These are phyloP conservation scores for Cosmopolites sordidus DNA, from an alignment of 2,888 invertebrate species.

Conservation along the genomic window DNA sequence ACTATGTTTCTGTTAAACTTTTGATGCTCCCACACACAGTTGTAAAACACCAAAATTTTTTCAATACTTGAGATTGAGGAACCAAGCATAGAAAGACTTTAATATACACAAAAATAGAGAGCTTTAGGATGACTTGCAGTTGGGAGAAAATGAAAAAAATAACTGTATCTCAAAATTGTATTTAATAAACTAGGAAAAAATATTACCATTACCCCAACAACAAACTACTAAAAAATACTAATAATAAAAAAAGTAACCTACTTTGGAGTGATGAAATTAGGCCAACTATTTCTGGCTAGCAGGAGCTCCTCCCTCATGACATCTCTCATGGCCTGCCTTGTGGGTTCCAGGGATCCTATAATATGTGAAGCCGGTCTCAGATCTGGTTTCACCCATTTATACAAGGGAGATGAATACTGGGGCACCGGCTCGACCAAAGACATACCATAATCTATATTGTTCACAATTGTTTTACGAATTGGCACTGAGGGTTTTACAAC, in stretches of 20 bases:
- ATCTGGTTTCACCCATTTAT: slow-evolving; percentile 39
- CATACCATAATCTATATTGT: slow-evolving; percentile 34
- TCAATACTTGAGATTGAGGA: no score
- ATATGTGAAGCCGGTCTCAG: slow-evolving; percentile 35
- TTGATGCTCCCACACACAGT: no score
- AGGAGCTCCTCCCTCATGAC: slow-evolving; percentile 32
- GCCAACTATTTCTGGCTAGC: slow-evolving; percentile 32
- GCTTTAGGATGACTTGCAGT: no score
- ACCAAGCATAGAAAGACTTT: no score
- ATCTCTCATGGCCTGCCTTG: slow-evolving; percentile 34
- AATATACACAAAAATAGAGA: no score
- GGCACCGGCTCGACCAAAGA: slow-evolving; percentile 23
- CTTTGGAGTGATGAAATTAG: slow-evolving; percentile 32
- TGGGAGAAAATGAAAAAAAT: no score
- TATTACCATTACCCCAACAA: not conserved
- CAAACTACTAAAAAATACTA: not conserved
- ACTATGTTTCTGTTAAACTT: no score
- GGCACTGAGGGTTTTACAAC: slow-evolving; percentile 24
- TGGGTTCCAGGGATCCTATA: slow-evolving; percentile 35
- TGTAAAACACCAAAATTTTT: no score
- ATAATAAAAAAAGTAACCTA: slow-evolving; percentile 20
- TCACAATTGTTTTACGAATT: slow-evolving; percentile 40
- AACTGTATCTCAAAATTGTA: no score
- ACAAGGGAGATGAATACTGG: slow-evolving; percentile 31
- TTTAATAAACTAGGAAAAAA: not conserved